Evolutionary conservation across 2,888 invertebrate genomes (phyloP), one percentile per base, ranked within the genome.

Genomic region (Parascotia fuliginaria): DNA sequence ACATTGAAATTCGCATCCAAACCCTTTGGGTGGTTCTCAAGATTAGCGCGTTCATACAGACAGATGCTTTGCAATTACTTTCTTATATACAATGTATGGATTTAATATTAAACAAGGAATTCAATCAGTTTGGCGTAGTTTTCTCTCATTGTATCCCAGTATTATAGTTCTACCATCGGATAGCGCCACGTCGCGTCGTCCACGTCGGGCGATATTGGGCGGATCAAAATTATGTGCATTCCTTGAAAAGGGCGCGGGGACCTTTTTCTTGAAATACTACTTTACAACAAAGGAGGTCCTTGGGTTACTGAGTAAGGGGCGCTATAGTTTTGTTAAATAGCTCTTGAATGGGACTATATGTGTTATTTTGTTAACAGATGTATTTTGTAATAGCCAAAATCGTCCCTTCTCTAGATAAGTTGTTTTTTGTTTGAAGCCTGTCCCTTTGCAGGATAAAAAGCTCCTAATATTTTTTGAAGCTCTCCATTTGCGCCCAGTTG

Each of bases 161-260:
- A 64, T 60, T 22, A 43, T 3, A 14, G 24, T 34, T 38, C 46
- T 43, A 46, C 54, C 42, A 49, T 63, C 37, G 57, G 56, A 65
- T 67, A 68, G 63, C 56, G 63, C 60, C 67, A 70, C 77, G 67
- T 78, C 19, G 19, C 19, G 19, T 24, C 75, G 60, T 71, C 72
- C 76, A 75, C 77, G 76, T 75, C 69, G 65, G 51, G 63, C 59
- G 74, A 79, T 83, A 84, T 84, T 83, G 78, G 80, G 69, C 63
- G 67, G 47, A 57, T 57, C 58, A 67, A 70, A 81, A 73, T 80
- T 78, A 84, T 81, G 81, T 79, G 81, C 82, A 84, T 84, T 79
- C 84, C 71, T 19, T 50, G 62, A 51, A 65, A 67, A 69, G 74
- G 76, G 55, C 66, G 41, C 11, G 11, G 12, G 7, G 24, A 24